Evolutionary conservation across 2,888 invertebrate species (phyloP), one percentile per base, ranked within the genome.

Genomic region (Oligia latruncula): DNA sequence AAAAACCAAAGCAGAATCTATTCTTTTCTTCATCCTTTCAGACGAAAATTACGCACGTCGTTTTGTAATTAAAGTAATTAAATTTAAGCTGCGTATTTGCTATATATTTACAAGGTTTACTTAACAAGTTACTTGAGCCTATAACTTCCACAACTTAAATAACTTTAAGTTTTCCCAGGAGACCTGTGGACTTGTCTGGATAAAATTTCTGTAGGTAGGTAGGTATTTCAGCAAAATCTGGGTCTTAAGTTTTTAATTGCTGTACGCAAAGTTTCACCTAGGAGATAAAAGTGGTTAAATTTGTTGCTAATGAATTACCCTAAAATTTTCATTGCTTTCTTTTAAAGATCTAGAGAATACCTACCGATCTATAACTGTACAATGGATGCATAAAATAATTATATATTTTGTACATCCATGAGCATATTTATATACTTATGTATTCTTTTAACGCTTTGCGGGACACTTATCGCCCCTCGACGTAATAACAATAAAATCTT

Each of bases 241-340:
- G 77, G 66, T 71, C 78, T 81, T 71, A 85, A 85, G 81, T 87
- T 88, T 82, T 85, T 88, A 87, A 89, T 89, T 89, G 72, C 77
- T 80, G 29, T 58, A 35, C 64, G 70, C 46, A 73, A 80, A 88
- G 81, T 80, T 85, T 29, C 68, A 80, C 74, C 82, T 78, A 62
- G 66, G 71, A 86, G 80, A 82, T 86, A 62, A 43, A 77, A 71
- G 71, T 83, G 62, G 80, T 68, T 73, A 58, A 82, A 83, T 62
- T 83, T 81, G 46, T 73, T 81, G 67, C 13, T 74, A 35, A 20
- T 40, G 40, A 40, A 6, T 23, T 1, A 43, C n/a, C 8, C 15
- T n/a, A 67, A n/a, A 67, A 23, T 64, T 20, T 17, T 3, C 9
- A 65, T 15, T 43, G 0, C 13, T 43, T 23, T 66, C 4, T 13